Base-by-base conservation (phyloP, 2,888 invertebrate species). In the Aplocera efformata region DNA sequence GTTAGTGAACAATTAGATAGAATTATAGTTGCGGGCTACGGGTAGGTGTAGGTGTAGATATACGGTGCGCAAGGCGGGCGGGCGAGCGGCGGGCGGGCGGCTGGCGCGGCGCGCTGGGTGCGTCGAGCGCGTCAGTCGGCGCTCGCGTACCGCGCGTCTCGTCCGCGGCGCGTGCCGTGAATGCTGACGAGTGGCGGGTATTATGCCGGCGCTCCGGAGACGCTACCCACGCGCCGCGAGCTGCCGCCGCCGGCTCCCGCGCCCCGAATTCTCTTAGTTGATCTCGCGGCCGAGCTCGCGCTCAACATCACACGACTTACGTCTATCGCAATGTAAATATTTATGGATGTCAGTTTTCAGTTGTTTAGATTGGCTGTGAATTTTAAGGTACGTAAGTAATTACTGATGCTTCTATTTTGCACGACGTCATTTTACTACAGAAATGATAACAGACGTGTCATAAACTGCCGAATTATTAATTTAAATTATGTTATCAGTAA, bases 311-410 rank as follows among this genome's bases (percentile, higher is more conserved):
- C 76, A 70, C 75, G 69, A 72, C 75, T 71, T 72, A 70, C 79
- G 69, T 75, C 76, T 70, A 65, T 69, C 79, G 76, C 73, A 84
- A 84, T 85, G 86, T 86, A 86, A 86, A 86, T 85, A 86, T 85
- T 85, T 86, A 86, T 82, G 84, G 85, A 85, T 85, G 85, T 83
- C 85, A 85, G 82, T 84, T 84, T 85, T 83, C 81, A 82, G 81
- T 85, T 85, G 82, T 85, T 86, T 85, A 85, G 83, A 85, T 85
- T 84, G 84, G 83, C 86, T 84, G 84, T 86, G 79, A 85, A 83
- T 83, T 85, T 85, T 77, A 81, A 86, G 86, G 86, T 86, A 85
- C 75, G 86, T 84, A 79, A 76, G 68, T 78, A 72, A 78, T 67
- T 66, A 72, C 67, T 70, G 68, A 63, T 72, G 72, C 78, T 76